phyloP scores from a whole-genome alignment of 2,888 invertebrate genomes.

The Tinea semifulvella region DNA sequence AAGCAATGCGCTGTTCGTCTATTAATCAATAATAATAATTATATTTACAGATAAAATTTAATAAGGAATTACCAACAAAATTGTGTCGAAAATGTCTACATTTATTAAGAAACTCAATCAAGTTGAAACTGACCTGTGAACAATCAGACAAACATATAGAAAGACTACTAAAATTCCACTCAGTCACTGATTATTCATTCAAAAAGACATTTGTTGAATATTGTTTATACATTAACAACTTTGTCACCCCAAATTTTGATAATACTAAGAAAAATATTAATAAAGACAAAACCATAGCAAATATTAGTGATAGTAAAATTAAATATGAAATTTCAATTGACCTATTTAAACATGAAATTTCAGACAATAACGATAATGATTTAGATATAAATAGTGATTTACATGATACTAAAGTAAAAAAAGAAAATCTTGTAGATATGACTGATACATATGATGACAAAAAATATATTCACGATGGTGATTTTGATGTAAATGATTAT shows the following conservation, averaged over 20 bases:
- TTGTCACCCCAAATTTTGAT: neutral
- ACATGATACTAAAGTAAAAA: neutral
- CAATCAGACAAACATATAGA: slow-evolving; percentile 31
- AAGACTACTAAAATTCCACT: slow-evolving; percentile 8
- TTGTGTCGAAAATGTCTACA: slow-evolving; percentile 42
- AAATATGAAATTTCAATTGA: neutral
- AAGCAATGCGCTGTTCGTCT: no score
- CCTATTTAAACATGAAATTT: no score
- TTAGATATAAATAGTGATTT: neutral
- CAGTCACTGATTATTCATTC: neutral
- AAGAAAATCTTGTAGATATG: neutral
- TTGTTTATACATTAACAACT: neutral
- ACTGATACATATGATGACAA: neutral
- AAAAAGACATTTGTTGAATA: neutral
- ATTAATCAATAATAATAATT: no score
- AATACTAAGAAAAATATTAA: neutral
- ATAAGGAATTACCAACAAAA: slow-evolving; percentile 34
- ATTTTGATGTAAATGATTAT: neutral
- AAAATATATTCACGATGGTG: neutral
- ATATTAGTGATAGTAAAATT: neutral
- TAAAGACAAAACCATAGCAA: neutral
- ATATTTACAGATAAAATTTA: slow-evolving; percentile 24
- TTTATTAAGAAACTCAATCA: slow-evolving; percentile 39
- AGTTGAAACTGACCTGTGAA: slow-evolving; percentile 45
- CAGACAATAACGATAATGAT: no score